phyloP scores from a whole-genome alignment of 2,888 invertebrate species.

The Leptinotarsa haldemani region DNA sequence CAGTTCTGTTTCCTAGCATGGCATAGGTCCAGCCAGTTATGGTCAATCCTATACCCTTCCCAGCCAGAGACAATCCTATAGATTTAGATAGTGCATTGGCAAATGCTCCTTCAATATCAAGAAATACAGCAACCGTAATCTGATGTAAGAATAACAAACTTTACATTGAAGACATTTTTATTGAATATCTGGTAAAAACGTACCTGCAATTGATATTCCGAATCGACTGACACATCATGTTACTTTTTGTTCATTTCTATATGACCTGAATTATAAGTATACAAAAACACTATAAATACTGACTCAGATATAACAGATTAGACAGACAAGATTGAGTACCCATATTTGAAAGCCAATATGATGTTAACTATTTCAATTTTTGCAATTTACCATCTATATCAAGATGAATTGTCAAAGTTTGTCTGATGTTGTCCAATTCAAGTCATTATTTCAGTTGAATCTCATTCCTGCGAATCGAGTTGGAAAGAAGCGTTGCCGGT shows the following conservation, averaged over 20 bases:
- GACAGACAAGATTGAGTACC: neutral
- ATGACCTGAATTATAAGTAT: neutral
- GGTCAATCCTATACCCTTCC: too few species aligned
- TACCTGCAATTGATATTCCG: too few species aligned
- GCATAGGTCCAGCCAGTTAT: too few species aligned
- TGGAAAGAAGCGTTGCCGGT: neutral
- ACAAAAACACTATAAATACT: neutral
- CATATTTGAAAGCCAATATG: neutral
- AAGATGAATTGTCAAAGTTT: slow-evolving; percentile 8
- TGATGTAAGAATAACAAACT: too few species aligned
- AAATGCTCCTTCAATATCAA: too few species aligned
- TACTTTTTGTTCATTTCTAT: neutral
- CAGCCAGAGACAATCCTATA: too few species aligned
- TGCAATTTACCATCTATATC: neutral
- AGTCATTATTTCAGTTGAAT: slow-evolving; percentile 7
- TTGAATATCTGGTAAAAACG: too few species aligned
- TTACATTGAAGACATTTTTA: too few species aligned
- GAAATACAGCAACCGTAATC: too few species aligned
- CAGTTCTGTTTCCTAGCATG: too few species aligned
- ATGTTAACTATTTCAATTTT: neutral
- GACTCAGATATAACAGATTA: neutral
- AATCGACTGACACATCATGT: too few species aligned
- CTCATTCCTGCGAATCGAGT: slow-evolving; percentile 12
- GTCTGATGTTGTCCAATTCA: neutral
- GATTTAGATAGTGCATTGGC: too few species aligned